Percentiles rank a stretch among this genome's conserved stretches.
Conservation (phyloP, 2,797 vertebrate genomes). For the Clangula hyemalis region DNA sequence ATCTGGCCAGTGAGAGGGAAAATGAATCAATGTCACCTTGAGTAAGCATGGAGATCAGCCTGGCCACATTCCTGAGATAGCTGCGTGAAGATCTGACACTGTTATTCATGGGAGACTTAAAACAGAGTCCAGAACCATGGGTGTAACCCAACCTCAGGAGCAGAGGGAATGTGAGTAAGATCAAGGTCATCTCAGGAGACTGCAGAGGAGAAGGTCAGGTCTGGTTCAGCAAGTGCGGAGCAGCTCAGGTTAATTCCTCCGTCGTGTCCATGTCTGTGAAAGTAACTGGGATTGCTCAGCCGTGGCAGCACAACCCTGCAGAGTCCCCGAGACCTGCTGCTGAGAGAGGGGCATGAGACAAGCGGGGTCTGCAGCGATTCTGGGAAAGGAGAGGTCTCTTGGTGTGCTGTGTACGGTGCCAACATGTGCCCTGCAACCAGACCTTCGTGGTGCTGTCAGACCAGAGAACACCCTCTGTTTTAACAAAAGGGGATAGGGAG, state of each 20-base stretch:
- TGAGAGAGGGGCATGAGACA: rapidly evolving
- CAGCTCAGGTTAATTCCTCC: not conserved
- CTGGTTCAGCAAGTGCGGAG: slow-evolving; percentile 18
- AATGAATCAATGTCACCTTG: slow-evolving; percentile 73
- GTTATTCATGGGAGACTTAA: slow-evolving; percentile 64
- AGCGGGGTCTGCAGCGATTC: not conserved
- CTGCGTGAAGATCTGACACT: slow-evolving; percentile 58
- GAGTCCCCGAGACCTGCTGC: not conserved
- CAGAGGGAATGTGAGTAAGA: not conserved
- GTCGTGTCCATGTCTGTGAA: not conserved
- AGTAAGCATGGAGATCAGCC: slow-evolving; percentile 67
- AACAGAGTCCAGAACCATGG: slow-evolving; percentile 61
- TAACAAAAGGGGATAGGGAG: not conserved
- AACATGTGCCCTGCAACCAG: not conserved
- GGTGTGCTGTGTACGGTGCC: not conserved
- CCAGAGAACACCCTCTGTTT: not conserved
- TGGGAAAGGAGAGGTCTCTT: not conserved
- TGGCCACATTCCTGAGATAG: slow-evolving; percentile 74
- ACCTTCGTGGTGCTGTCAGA: not conserved
- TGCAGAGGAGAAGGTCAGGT: slow-evolving; percentile 34
- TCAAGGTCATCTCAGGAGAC: slow-evolving; percentile 42
- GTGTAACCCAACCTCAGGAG: slow-evolving; percentile 11
- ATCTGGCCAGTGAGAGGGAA: slow-evolving; percentile 30
- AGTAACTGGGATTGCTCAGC: not conserved
- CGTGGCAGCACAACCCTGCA: not conserved